These are phyloP conservation scores for Leucoma salicis DNA, from an alignment of 2,888 invertebrate species.

Conservation along the genomic window DNA sequence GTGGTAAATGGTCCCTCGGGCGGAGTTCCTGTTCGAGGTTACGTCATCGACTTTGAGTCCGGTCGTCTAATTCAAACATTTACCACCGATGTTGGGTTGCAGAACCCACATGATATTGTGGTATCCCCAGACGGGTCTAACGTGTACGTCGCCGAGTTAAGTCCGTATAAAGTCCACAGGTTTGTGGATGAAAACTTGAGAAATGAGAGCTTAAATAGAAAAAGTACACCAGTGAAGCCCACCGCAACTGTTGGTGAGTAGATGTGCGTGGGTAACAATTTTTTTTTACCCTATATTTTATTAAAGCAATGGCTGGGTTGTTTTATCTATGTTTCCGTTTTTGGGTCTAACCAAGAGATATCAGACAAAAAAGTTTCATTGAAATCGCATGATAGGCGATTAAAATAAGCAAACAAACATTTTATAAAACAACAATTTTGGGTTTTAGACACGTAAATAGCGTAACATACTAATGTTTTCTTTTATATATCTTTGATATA, in stretches of 20 bases:
- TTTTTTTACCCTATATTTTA: not conserved
- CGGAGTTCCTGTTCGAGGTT: conserved; percentile 84
- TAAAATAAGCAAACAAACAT: no score
- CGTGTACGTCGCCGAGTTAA: conserved; percentile 90
- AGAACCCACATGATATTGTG: conserved; percentile 92
- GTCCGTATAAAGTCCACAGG: conserved; percentile 83
- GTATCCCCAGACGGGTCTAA: conserved; percentile 84
- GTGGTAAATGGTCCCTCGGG: conserved; percentile 88
- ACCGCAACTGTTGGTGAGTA: conserved; percentile 73
- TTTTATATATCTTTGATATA: no score
- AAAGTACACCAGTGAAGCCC: conserved; percentile 55
- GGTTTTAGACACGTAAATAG: no score
- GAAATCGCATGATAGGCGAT: no score
- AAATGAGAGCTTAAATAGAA: conserved; percentile 33
- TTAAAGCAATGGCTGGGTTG: no score
- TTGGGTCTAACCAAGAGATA: no score
- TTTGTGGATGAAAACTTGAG: conserved; percentile 47
- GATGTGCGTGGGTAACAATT: conserved; percentile 36
- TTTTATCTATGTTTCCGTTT: no score
- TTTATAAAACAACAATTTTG: no score
- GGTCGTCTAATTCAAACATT: conserved; percentile 84
- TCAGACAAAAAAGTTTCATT: no score
- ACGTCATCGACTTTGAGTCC: conserved; percentile 84
- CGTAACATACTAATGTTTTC: no score
- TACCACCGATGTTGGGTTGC: conserved; percentile 79